Base-by-base conservation (phyloP, 2,797 vertebrate species). In the Clarias laeviceps region DNA sequence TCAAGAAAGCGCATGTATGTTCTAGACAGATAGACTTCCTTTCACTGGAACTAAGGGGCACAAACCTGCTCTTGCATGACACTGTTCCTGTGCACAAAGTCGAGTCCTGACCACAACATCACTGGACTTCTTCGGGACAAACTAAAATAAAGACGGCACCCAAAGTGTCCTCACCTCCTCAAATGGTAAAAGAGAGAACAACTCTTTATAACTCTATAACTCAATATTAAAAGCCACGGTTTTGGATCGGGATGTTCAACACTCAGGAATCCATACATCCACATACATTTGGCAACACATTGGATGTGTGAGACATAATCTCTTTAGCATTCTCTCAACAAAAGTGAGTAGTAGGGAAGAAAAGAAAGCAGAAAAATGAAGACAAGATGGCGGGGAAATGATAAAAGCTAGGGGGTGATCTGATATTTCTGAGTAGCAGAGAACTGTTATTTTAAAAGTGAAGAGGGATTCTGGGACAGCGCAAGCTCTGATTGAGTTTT, bases 401-500 rank as follows among this genome's bases (percentile, higher is more conserved):
- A 80, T 68, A 84, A 82, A 82, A 70, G 74, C 64, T 65, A 54
- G 80, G 12, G 24, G 72, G 74, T 72, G 74, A 78, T 78, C 78
- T 68, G 87, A 88, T 82, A 70, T 84, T 83, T 86, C 66, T 5
- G 59, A 82, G 80, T 73, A 80, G 76, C 54, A 76, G 37, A 56
- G 14, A 78, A 70, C n/a, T 37, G 64, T 73, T 37, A 34, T 83
- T 78, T 82, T 62, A 82, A 40, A 62, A 82, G 65, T 72, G 32
- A 64, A 70, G 56, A 83, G 56, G 64, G 80, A 62, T 62, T 22
- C 20, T 79, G 85, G 73, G 85, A 82, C 56, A 78, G 80, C n/a
- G 29, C 56, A 76, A 65, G 29, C 40, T 84, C 77, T 85, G 77
- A 87, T 84, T 83, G 82, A 87, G 88, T 87, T 87, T 81, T 82